Base-by-base conservation (phyloP, 2,113 vertebrate genomes). In the Channa argus region DNA sequence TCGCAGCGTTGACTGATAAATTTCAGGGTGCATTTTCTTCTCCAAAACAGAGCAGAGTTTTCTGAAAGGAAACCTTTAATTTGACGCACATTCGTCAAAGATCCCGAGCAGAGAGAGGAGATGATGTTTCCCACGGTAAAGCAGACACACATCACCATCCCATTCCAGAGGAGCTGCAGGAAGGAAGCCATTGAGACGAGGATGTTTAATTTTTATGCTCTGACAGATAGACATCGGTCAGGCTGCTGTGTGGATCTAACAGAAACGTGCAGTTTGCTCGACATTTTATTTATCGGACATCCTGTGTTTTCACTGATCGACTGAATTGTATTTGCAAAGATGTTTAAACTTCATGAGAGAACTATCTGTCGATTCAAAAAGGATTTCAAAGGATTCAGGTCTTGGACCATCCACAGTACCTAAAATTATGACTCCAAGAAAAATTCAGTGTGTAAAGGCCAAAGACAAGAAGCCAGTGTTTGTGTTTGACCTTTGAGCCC, bases 221-320 rank as follows among this genome's bases (percentile, higher is more conserved):
- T 41, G 66, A 62, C 77, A 79, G 92, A 94, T 94, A 89, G 84
- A 70, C 82, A 93, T 93, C 92, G 0, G 81, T 63, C 5, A 8
- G 77, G 15, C 75, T 63, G 70, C 54, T 24, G 24, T 24, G 24
- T 5, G 13, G 14, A 5, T 3, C 49, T n/a, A 36, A 24, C 1
- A 14, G 12, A 13, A 4, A 66, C 55, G 62, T 24, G 24, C 24
- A 24, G 24, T 24, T 24, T 24, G 24, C 24, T 24, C 24, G 24
- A 24, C 24, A 24, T 24, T 24, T 24, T 24, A 24, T 24, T 24
- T 24, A 24, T 24, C 24, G 24, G 24, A 24, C 24, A 24, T 24
- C 24, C 24, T 24, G 24, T 24, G 24, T 24, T 24, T 24, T 24
- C 24, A 24, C 24, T 24, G 24, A 24, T 24, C 24, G 1, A 24